Evolutionary conservation across 2,888 invertebrate species (phyloP).

Genomic region (Petrolisthes cinctipes): DNA sequence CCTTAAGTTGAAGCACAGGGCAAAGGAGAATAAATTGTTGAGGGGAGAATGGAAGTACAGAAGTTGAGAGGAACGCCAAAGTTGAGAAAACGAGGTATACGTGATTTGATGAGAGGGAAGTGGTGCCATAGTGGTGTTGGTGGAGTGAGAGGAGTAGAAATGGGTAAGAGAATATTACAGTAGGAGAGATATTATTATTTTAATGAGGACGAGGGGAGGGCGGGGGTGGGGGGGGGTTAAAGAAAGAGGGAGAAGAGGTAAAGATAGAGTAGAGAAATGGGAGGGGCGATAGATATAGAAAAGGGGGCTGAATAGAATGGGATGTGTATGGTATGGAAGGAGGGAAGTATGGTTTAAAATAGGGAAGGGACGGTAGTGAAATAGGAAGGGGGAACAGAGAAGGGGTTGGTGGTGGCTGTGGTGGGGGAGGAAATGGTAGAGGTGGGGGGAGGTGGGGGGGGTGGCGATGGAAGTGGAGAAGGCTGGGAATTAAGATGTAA

Average conservation of each 20-base stretch:
- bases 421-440: background rate
- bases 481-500: background rate
- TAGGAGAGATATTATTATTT: background rate
- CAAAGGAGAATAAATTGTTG: background rate
- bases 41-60: background rate
- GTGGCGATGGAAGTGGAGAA: background rate
- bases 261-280: background rate
- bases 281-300: background rate
- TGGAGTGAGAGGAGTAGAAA: background rate
- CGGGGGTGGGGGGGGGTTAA: background rate
- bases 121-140: background rate
- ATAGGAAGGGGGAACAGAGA: background rate
- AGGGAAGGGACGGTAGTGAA: background rate
- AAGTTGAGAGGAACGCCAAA: background rate
- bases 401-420: background rate
- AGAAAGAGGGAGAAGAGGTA: background rate
- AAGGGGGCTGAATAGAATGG: background rate
- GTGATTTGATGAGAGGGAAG: background rate
- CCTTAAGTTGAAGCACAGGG: background rate
- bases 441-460: background rate
- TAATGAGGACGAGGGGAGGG: background rate
- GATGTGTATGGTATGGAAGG: background rate
- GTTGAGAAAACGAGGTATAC: background rate
- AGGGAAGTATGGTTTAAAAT: background rate
- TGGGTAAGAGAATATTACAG: background rate